Percentiles rank a stretch among this genome's conserved stretches.
Conservation (phyloP, 23 tunicate genomes). For the Styela clava region DNA sequence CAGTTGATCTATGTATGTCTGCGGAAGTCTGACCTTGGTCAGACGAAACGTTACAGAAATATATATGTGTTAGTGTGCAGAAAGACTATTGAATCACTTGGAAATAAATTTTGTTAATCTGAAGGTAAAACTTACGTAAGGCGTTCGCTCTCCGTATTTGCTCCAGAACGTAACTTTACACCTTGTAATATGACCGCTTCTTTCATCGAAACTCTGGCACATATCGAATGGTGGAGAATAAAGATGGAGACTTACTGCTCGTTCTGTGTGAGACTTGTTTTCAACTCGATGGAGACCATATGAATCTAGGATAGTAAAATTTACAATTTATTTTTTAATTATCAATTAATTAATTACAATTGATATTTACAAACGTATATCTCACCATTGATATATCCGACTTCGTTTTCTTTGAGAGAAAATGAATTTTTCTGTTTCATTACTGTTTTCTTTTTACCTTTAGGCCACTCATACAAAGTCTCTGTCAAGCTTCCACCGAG, state of each 20-base stretch:
- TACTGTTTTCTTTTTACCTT: conserved; percentile 21
- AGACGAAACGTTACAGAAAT: no score
- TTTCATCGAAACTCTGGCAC: conserved; percentile 88
- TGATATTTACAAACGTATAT: no score
- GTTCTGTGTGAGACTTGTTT: conserved; percentile 48
- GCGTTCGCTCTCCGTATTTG: conserved; percentile 46
- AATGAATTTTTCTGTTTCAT: conserved; percentile 34
- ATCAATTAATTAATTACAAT: no score
- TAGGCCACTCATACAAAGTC: conserved; percentile 70
- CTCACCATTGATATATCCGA: conserved; percentile 91
- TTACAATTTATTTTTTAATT: no score
- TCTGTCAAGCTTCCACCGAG: conserved; percentile 72
- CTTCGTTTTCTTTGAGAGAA: conserved; percentile 34
- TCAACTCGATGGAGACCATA: conserved; percentile 84
- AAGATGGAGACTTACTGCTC: conserved; percentile 82
- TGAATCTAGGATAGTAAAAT: conserved; percentile 75
- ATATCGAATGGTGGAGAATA: conserved; percentile 84
- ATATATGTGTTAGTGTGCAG: no score
- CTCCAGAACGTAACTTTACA: conserved; percentile 82
- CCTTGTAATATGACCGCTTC: conserved; percentile 59
- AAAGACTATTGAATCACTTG: no score
- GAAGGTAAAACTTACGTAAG: conserved; percentile 32
- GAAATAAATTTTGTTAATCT: no score
- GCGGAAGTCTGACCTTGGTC: no score
- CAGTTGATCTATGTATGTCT: no score